Evolutionary conservation across 2,113 vertebrate genomes (phyloP), one percentile per base, ranked within the genome.

Genomic region (Lasiurus cinereus): DNA sequence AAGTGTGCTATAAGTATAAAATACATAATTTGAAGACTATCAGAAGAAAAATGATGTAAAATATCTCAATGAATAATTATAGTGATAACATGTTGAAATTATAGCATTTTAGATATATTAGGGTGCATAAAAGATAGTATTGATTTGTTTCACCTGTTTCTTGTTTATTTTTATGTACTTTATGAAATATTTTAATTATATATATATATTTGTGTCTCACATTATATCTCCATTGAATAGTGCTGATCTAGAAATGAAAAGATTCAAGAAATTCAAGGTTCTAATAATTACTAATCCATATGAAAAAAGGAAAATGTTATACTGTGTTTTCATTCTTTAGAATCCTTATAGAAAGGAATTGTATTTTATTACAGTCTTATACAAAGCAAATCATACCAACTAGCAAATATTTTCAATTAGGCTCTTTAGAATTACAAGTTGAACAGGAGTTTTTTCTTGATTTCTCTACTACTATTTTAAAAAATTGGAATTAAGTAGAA

Each of bases 321-420:
- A 62, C 14, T 52, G 18, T 52, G n/a, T 24, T 93, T 88, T 94
- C 24, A 18, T 67, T 73, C 18, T 62, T 93, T 66, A 83, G 33
- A 70, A 22, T 79, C 36, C 56, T 87, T 87, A 3, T 56, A 79
- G 18, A 76, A 83, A 77, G 2, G 19, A 80, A 43, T 89, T 29
- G 50, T 84, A 79, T 87, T 67, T 84, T 70, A 85, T 59, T 78
- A 64, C 3, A 93, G 27, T 95, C 39, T 73, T 77, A 4, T 72
- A 39, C 59, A 88, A 72, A 90, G 12, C 19, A 91, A 67, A 73
- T 93, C 39, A 70, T 72, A 66, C 36, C 27, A 52, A 11, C 18
- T 82, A 67, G 31, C 48, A 93, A 93, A 85, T 39, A 77, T 90
- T 84, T 77, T 92, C 83, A 18, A 69, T 88, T 96, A 73, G 36